These are phyloP conservation scores for Anser cygnoides DNA, from an alignment of 2,113 vertebrate species.

Conservation along the genomic window DNA sequence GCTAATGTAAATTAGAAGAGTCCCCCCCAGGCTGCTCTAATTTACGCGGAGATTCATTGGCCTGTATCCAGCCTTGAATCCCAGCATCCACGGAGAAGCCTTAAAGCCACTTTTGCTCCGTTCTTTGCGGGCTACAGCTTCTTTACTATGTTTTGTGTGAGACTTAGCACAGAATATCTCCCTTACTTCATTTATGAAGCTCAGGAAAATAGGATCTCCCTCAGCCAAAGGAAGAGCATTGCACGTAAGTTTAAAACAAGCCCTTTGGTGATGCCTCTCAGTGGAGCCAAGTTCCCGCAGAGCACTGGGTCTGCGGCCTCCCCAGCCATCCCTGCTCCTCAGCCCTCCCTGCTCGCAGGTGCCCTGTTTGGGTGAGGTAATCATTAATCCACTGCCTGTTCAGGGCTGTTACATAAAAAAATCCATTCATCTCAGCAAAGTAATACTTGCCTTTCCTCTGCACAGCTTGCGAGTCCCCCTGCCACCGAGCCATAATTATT, in stretches of 20 bases:
- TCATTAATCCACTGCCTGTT: background rate
- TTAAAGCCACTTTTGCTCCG: background rate
- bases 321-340: background rate
- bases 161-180: background rate
- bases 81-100: background rate
- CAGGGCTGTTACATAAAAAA: background rate
- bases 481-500: background rate
- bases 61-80: conserved; percentile 18
- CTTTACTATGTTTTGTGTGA: background rate
- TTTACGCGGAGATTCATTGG: conserved; percentile 12
- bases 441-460: background rate
- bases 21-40: conserved; percentile 50
- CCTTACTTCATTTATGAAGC: background rate
- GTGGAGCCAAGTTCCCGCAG: background rate
- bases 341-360: background rate
- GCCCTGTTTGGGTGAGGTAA: background rate
- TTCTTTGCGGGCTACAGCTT: background rate
- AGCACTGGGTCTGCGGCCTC: background rate
- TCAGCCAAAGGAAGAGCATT: background rate
- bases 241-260: fast-evolving
- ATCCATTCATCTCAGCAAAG: background rate
- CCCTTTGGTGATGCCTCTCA: background rate
- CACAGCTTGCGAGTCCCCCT: background rate
- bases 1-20: conserved; percentile 45
- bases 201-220: background rate